These are phyloP conservation scores for Sarcophaga subvicina DNA, from an alignment of 2,888 invertebrate genomes.

Conservation along the genomic window DNA sequence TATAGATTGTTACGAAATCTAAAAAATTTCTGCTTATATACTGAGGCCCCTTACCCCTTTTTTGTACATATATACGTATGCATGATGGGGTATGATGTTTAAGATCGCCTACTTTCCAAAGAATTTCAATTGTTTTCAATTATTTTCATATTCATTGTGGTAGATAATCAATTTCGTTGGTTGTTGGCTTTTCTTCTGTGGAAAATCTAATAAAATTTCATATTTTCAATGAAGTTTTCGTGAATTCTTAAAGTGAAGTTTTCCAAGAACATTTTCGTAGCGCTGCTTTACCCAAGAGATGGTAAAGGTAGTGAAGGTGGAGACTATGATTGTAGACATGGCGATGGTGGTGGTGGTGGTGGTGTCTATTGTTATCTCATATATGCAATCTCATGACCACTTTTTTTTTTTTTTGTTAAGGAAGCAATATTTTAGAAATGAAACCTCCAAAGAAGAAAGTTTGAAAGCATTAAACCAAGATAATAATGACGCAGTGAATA, in stretches of 20 bases:
- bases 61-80: background rate
- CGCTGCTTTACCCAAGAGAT: too few species aligned
- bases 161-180: constrained; percentile 39
- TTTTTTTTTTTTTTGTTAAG: constrained; percentile 17
- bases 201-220: constrained; percentile 48
- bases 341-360: too few species aligned
- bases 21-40: background rate
- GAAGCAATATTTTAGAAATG: constrained; percentile 7
- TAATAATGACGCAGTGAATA: background rate
- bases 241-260: constrained; percentile 18
- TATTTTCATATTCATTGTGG: constrained; percentile 41
- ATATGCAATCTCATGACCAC: constrained; percentile 46
- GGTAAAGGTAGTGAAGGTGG: too few species aligned
- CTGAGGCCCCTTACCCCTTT: background rate
- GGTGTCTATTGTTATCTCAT: constrained; percentile 36
- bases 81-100: too few species aligned
- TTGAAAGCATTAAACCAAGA: background rate
- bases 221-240: constrained; percentile 48
- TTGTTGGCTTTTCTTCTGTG: constrained; percentile 8
- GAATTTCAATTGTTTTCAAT: constrained; percentile 47
- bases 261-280: constrained; percentile 30
- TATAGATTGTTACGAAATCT: background rate
- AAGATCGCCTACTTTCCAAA: background rate
- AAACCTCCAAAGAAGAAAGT: constrained; percentile 42
- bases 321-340: too few species aligned